Evolutionary conservation across 2,113 vertebrate species (phyloP), one percentile per base, ranked within the genome.

Genomic region (Aphelocoma coerulescens): DNA sequence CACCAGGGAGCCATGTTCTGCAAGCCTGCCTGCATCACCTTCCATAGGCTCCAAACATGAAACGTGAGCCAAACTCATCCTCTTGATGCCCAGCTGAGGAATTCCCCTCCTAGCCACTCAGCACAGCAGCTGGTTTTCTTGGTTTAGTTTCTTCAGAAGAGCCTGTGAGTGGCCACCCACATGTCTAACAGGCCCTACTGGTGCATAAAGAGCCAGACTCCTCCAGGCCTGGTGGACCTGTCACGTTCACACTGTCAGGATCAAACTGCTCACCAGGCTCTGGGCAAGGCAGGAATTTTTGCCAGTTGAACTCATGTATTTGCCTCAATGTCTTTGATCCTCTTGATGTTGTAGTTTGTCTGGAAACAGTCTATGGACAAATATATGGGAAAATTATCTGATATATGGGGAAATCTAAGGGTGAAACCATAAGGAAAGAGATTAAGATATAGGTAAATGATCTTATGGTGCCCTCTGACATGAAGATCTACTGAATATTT

Each of bases 151-250:
- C 59, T 84, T 66, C 76, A 84, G 65, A 37, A 41, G 23, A 13
- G 35, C 9, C 46, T 68, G 37, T 88, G 59, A 58, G 46, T 5
- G n/a, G 32, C 63, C 37, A 19, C 43, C 24, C 54, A 26, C 21
- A 1, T 7, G 12, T 62, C 66, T 30, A 13, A 54, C 26, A 39
- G 48, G 22, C n/a, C 1, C 0, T 21, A 3, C 26, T 0, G 2
- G 41, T 23, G 35, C 1, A 1, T 20, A 58, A 12, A 55, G 26
- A 37, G 72, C 52, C 24, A 80, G 19, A 9, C 7, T 41, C 16
- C 67, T 73, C 62, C 37, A 46, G 59, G 22, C 37, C 19, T 84
- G 51, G 13, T 0, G 1, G 49, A 39, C 3, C 2, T 41, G 35
- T 57, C 59, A 22, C 6, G 4, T 10, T 61, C 37, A 20, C 7